Evolutionary conservation across 2,888 invertebrate species (phyloP).

Genomic region (Phorcus lineatus): DNA sequence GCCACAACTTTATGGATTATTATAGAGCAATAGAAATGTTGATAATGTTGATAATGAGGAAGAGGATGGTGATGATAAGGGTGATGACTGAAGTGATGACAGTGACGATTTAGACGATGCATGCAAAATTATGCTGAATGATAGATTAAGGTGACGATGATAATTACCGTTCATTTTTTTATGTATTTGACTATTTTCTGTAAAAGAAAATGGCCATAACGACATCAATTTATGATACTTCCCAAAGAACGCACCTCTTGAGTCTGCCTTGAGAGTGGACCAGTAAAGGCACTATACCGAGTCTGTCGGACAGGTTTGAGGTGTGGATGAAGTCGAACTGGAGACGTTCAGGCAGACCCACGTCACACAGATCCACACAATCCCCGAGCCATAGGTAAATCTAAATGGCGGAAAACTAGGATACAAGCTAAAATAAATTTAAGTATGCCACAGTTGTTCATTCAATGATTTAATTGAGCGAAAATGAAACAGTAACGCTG

Average conservation of each 20-base stretch:
- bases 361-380: background rate
- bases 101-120: slow-evolving; percentile 17
- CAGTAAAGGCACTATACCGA: background rate
- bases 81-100: slow-evolving; percentile 12
- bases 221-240: no score
- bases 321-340: slow-evolving; percentile 18
- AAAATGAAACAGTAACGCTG: no score
- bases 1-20: no score
- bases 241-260: background rate
- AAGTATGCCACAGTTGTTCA: background rate
- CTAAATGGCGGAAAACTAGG: background rate
- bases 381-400: background rate
- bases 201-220: no score
- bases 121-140: background rate
- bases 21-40: no score
- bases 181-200: no score
- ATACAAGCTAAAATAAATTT: background rate
- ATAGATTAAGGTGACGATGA: background rate
- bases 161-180: no score
- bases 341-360: background rate
- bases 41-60: slow-evolving; percentile 28
- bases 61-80: background rate
- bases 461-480: no score
- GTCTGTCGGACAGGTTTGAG: background rate
- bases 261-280: background rate